phyloP scores from a whole-genome alignment of 2,797 vertebrate species.

The Apodemus agrarius region DNA sequence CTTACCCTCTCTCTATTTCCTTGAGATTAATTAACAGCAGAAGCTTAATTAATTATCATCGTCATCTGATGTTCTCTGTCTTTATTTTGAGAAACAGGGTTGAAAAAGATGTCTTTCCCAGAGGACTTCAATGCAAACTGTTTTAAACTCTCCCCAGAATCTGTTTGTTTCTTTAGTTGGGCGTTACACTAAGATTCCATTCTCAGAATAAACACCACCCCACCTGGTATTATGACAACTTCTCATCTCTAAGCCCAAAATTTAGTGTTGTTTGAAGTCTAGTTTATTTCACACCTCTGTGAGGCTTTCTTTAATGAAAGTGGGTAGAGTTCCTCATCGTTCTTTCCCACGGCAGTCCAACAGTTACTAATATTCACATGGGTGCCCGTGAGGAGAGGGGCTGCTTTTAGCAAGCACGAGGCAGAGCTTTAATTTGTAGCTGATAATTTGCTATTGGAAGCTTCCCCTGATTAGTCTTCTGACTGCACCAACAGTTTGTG shows the following conservation, averaged over 20 bases:
- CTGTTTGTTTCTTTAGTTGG: conserved; percentile 37
- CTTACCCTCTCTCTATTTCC: conserved; percentile 36
- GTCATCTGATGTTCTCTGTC: conserved; percentile 15
- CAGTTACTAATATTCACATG: conserved; percentile 87
- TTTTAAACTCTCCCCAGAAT: conserved; percentile 44
- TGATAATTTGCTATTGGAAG: conserved; percentile 97
- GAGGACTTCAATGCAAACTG: conserved; percentile 32
- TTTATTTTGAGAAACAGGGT: conserved; percentile 50
- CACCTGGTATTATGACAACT: conserved; percentile 67
- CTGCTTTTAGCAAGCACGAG: conserved; percentile 86
- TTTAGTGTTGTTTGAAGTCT: conserved; percentile 74
- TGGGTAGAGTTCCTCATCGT: conserved; percentile 63
- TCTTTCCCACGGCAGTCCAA: conserved; percentile 82
- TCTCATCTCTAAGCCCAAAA: conserved; percentile 68
- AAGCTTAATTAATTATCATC: conserved; percentile 64
- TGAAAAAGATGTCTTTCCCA: conserved; percentile 48
- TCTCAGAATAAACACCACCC: conserved; percentile 52
- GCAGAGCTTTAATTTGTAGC: conserved; percentile 98
- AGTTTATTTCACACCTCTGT: conserved; percentile 77
- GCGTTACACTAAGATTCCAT: conserved; percentile 48
- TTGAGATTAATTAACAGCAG: conserved; percentile 67
- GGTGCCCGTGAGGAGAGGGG: conserved; percentile 76
- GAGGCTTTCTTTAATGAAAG: conserved; percentile 62
- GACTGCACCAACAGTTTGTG: conserved; percentile 97
- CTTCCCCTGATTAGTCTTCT: conserved; percentile 95